Conservation (phyloP, 1,140 invertebrate genomes). For the Holotrichia oblita region DNA sequence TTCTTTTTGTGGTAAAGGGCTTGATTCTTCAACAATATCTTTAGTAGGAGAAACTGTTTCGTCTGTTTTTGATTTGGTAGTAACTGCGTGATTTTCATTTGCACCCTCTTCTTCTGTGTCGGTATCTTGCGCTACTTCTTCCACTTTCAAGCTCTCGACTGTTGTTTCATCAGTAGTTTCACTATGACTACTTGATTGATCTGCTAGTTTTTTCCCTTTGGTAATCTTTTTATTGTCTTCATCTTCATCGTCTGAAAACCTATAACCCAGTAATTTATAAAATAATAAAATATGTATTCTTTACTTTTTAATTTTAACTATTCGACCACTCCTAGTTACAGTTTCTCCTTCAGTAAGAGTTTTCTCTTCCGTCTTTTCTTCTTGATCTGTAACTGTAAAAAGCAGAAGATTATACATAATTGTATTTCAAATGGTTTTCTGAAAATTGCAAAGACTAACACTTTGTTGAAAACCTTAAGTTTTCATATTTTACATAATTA, state of each 20-base stretch:
- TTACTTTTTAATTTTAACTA: slow-evolving; percentile 39
- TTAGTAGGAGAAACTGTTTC: background rate
- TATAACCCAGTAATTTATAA: background rate
- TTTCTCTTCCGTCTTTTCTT: slow-evolving; percentile 13
- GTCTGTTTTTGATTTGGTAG: background rate
- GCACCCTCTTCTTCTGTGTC: background rate
- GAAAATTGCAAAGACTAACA: background rate
- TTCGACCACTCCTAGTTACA: slow-evolving; percentile 32
- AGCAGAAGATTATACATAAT: too few species aligned
- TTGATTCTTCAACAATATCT: background rate
- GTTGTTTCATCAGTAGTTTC: background rate
- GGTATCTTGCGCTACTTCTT: background rate
- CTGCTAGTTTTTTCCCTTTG: slow-evolving; percentile 5
- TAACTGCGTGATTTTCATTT: background rate
- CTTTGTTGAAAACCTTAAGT: background rate
- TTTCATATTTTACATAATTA: background rate
- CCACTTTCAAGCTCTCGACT: background rate
- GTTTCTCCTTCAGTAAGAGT: background rate
- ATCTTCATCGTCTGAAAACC: slow-evolving; percentile 38
- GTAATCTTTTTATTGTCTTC: slow-evolving; percentile 26
- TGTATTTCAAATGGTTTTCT: background rate
- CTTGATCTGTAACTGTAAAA: background rate
- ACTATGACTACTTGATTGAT: background rate
- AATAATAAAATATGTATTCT: background rate
- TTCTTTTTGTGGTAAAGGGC: background rate